Conservation (phyloP, 2,888 invertebrate species). For the Acronicta alni region DNA sequence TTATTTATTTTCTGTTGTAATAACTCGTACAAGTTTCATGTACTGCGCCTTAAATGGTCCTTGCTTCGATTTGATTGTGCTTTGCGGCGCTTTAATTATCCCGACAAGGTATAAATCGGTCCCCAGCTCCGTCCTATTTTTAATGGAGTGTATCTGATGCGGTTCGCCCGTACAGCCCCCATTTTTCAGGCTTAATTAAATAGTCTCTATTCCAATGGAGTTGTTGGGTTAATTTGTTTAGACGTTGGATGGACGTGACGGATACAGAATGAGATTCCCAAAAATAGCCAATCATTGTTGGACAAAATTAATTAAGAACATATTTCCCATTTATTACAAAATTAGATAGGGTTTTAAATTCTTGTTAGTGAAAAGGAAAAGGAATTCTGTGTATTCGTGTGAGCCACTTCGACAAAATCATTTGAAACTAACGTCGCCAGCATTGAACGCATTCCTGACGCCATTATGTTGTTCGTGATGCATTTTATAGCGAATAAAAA, state of each 20-base stretch:
- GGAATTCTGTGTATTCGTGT: slow-evolving; percentile 28
- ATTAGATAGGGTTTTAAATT: slow-evolving; percentile 40
- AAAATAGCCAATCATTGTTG: slow-evolving; percentile 49
- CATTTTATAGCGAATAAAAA: slow-evolving; percentile 55
- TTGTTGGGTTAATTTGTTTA: slow-evolving; percentile 60
- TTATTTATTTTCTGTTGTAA: slow-evolving; percentile 15
- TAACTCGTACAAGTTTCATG: slow-evolving; percentile 21
- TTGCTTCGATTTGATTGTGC: slow-evolving; percentile 32
- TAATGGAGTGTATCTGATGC: slow-evolving; percentile 58
- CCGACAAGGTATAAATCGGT: slow-evolving; percentile 57
- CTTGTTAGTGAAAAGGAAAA: slow-evolving; percentile 11
- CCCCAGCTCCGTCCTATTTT: slow-evolving; percentile 61
- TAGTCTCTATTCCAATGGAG: slow-evolving; percentile 55
- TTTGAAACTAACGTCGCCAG: slow-evolving; percentile 24
- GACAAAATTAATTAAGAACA: slow-evolving; percentile 33
- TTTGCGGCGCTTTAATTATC: slow-evolving; percentile 48
- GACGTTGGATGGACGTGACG: slow-evolving; percentile 41
- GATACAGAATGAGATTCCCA: slow-evolving; percentile 50
- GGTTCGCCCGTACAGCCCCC: slow-evolving; percentile 41
- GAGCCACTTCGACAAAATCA: slow-evolving; percentile 33
- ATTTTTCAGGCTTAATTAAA: slow-evolving; percentile 71
- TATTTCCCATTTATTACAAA: slow-evolving; percentile 31
- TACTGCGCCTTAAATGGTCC: slow-evolving; percentile 7
- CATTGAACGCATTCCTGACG: slow-evolving; percentile 41
- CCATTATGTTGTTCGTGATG: slow-evolving; percentile 50